phyloP scores from a whole-genome alignment of 2,888 invertebrate species.

The Pocota personata region DNA sequence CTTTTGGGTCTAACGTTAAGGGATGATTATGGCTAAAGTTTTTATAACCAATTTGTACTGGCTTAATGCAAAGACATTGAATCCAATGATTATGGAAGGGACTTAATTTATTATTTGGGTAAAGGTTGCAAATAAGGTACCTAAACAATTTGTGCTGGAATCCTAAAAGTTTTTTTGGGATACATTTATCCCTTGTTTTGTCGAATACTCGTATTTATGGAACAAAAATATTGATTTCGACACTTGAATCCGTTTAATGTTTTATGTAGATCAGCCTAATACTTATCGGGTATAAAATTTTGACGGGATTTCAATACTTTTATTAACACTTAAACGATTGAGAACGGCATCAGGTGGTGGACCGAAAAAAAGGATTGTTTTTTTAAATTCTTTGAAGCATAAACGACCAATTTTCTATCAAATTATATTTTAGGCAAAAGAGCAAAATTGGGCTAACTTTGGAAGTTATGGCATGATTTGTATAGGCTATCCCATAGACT shows the following conservation, averaged over 20 bases:
- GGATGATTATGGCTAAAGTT: neutral
- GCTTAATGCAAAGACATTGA: neutral
- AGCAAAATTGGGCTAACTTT: no score
- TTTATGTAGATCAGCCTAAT: neutral
- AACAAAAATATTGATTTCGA: neutral
- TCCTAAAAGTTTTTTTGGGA: constrained; percentile 6
- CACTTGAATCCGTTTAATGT: neutral
- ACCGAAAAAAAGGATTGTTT: neutral
- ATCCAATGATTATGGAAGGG: neutral
- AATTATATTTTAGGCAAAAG: no score
- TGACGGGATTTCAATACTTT: neutral
- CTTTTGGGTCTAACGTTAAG: neutral
- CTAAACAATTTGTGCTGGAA: neutral
- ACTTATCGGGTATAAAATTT: neutral
- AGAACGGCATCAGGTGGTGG: neutral
- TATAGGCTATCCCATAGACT: no score
- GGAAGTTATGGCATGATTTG: no score
- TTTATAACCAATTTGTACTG: neutral
- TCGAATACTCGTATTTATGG: constrained; percentile 25
- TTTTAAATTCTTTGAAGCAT: neutral
- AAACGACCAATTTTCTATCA: no score
- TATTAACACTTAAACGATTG: neutral
- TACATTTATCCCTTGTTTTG: neutral
- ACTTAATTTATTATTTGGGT: neutral
- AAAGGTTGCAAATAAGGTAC: neutral